Percentiles rank a stretch among this genome's conserved stretches.
These are phyloP conservation scores for Globodera ellingtonae DNA, from an alignment of 1,140 invertebrate genomes.

Conservation along the genomic window DNA sequence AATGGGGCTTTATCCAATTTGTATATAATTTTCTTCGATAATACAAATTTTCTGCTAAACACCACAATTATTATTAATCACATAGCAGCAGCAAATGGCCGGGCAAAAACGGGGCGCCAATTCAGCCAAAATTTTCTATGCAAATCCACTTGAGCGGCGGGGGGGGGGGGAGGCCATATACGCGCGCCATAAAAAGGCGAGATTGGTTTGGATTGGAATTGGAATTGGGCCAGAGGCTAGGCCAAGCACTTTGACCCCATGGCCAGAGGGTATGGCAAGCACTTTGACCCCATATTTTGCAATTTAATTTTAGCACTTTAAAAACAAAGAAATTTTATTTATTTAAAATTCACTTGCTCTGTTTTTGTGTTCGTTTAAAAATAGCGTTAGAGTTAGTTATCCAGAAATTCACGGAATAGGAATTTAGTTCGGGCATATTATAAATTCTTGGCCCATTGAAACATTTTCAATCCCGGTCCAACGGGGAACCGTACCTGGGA, in stretches of 20 bases:
- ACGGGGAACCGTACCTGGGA: too few species aligned
- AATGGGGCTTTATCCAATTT: too few species aligned
- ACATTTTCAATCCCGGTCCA: too few species aligned
- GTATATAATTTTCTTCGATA: too few species aligned
- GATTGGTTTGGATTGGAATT: background rate
- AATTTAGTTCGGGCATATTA: too few species aligned
- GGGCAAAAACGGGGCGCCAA: background rate
- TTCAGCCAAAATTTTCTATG: background rate
- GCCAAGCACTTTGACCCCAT: background rate
- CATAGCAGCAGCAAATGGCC: background rate
- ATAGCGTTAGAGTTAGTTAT: too few species aligned
- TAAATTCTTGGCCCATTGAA: too few species aligned
- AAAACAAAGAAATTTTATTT: background rate
- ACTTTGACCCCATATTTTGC: background rate
- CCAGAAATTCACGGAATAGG: too few species aligned
- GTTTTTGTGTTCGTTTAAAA: too few species aligned
- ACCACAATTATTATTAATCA: background rate
- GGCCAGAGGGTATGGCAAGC: too few species aligned
- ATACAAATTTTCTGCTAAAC: too few species aligned
- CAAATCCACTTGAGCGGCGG: background rate
- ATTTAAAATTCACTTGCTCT: too few species aligned
- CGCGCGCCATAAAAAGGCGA: background rate
- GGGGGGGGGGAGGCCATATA: background rate
- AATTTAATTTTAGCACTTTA: background rate
- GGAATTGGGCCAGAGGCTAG: background rate